Evolutionary conservation across 2,113 vertebrate genomes (phyloP).

Genomic region (Carassius auratus): DNA sequence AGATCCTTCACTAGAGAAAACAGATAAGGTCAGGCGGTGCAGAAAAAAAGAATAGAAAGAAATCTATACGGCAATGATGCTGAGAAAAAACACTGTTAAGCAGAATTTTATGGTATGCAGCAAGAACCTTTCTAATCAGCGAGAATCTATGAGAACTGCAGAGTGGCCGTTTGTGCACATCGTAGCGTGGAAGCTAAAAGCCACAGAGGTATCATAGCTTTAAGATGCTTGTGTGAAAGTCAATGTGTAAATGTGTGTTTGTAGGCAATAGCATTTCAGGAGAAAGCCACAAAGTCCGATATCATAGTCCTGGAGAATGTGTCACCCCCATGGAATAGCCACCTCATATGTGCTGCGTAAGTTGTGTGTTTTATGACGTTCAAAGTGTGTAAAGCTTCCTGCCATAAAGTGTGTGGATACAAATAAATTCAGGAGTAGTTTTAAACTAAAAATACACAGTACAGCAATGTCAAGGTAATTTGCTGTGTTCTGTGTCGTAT

Average conservation of each 20-base stretch:
- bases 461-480: background rate
- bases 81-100: constrained; percentile 59
- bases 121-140: constrained; percentile 10
- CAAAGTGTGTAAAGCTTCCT: background rate
- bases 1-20: constrained; percentile 73
- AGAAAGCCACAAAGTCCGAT: constrained; percentile 60
- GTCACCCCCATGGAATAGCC: constrained; percentile 67
- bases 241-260: constrained; percentile 30
- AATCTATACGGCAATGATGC: constrained; percentile 67
- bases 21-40: constrained; percentile 68
- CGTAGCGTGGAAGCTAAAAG: constrained; percentile 2
- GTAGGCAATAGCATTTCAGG: constrained; percentile 39
- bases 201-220: constrained; percentile 27
- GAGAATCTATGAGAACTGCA: constrained; percentile 25
- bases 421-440: background rate
- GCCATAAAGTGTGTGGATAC: background rate
- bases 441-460: background rate
- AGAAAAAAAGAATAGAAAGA: constrained; percentile 54
- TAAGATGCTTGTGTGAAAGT: constrained; percentile 13
- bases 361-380: constrained; percentile 10
- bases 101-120: constrained; percentile 57
- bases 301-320: constrained; percentile 68
- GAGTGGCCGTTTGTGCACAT: background rate
- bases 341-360: constrained; percentile 59
- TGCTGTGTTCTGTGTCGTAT: background rate